These are phyloP conservation scores for Uloborus diversus DNA, from an alignment of 1,140 invertebrate species.

Conservation along the genomic window DNA sequence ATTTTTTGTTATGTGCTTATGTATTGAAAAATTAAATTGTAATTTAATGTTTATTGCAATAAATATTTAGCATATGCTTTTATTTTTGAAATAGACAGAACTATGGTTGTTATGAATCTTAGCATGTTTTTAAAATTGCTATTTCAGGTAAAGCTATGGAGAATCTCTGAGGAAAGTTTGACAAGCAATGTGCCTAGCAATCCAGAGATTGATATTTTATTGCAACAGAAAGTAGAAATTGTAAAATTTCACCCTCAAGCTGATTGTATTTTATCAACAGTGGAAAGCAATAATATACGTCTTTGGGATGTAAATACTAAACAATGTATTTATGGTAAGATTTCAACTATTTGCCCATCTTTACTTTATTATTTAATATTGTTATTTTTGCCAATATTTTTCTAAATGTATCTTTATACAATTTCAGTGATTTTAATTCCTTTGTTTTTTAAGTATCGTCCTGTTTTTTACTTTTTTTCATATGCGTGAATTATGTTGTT, in stretches of 20 bases:
- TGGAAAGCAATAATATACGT: slow-evolving; percentile 81
- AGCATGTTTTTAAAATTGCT: too few relatives aligned
- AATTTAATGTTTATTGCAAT: too few relatives aligned
- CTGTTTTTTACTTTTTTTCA: neutral
- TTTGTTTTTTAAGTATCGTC: neutral
- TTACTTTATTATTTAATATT: neutral
- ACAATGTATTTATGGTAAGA: slow-evolving; percentile 75
- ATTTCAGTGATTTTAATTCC: neutral
- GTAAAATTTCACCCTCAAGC: slow-evolving; percentile 87
- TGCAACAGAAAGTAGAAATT: slow-evolving; percentile 84
- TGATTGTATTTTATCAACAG: slow-evolving; percentile 83
- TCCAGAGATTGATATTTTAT: slow-evolving; percentile 81
- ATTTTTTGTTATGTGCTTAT: too few relatives aligned
- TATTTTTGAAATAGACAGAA: too few relatives aligned
- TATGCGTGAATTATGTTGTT: too few relatives aligned
- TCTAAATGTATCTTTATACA: neutral
- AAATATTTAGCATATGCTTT: too few relatives aligned
- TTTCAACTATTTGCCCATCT: too few relatives aligned
- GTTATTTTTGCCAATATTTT: neutral
- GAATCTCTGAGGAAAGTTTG: slow-evolving; percentile 81
- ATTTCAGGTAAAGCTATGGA: slow-evolving; percentile 87
- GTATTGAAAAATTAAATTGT: too few relatives aligned
- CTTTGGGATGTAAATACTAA: slow-evolving; percentile 86
- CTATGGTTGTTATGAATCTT: too few relatives aligned
- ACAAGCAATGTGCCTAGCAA: slow-evolving; percentile 75